These are phyloP conservation scores for Amiota mariae DNA, from an alignment of 2,888 invertebrate species.

Conservation along the genomic window DNA sequence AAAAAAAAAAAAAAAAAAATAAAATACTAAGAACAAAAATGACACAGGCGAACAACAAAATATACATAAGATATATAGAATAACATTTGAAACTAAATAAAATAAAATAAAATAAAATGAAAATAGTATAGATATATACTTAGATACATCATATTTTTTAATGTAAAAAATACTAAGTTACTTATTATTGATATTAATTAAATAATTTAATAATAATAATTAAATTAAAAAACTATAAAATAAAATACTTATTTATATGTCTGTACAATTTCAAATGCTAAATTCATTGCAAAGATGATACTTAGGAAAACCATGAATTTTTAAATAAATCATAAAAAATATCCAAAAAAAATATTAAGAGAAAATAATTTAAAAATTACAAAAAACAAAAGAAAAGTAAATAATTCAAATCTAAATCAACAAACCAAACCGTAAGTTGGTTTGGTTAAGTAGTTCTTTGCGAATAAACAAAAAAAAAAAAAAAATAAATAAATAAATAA, in stretches of 20 bases:
- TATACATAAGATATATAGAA: not conserved
- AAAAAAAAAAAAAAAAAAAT: conserved; percentile 21
- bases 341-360: not conserved
- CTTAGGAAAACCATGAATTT: too few species aligned
- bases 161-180: too few species aligned
- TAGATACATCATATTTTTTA: too few species aligned
- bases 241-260: too few species aligned
- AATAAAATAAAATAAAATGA: not conserved
- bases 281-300: too few species aligned
- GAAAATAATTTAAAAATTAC: not conserved
- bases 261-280: too few species aligned
- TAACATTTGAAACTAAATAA: not conserved
- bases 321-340: not conserved
- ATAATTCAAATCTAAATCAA: not conserved
- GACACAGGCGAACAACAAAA: not conserved
- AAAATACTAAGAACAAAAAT: conserved; percentile 9
- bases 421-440: not conserved
- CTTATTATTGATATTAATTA: too few species aligned
- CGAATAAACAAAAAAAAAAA: not conserved
- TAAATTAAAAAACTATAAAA: too few species aligned
- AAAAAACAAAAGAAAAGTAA: not conserved
- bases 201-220: too few species aligned
- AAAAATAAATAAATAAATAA: not conserved
- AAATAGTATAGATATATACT: too few species aligned
- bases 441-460: not conserved